Percentiles rank a stretch among this genome's conserved stretches.
These are phyloP conservation scores for Triplophysa dalaica DNA, from an alignment of 2,113 vertebrate genomes.

Conservation along the genomic window DNA sequence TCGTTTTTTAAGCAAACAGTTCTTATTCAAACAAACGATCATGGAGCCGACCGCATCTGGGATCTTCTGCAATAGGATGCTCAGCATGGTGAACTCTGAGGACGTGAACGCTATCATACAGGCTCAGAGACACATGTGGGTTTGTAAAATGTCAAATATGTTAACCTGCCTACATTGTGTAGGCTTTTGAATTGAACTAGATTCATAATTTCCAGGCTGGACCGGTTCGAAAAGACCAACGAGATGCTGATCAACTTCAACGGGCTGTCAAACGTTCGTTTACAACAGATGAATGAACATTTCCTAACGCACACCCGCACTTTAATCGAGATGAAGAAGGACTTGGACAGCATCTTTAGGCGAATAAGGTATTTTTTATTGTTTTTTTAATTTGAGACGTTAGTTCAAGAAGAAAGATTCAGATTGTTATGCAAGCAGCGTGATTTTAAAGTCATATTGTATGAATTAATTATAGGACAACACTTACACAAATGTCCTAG, in stretches of 20 bases:
- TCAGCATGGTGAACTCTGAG: constrained; percentile 96
- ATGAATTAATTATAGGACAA: too few relatives aligned
- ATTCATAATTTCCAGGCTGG: constrained; percentile 77
- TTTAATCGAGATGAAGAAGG: constrained; percentile 94
- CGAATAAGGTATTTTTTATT: constrained; percentile 81
- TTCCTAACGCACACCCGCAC: constrained; percentile 90
- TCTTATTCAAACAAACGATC: constrained; percentile 28
- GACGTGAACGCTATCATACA: constrained; percentile 96
- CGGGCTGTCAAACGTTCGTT: constrained; percentile 84
- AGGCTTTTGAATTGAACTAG: background rate
- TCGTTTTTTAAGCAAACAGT: too few relatives aligned
- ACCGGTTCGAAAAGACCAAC: constrained; percentile 98
- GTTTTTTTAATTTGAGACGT: background rate
- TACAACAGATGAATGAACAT: constrained; percentile 94
- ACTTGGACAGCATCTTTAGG: constrained; percentile 93
- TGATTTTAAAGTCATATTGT: too few relatives aligned
- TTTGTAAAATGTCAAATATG: constrained; percentile 1
- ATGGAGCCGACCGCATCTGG: constrained; percentile 88
- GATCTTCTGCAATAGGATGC: constrained; percentile 89
- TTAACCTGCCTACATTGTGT: background rate
- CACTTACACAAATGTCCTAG: background rate
- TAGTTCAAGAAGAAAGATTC: background rate
- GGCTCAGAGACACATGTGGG: constrained; percentile 98
- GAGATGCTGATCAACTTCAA: constrained; percentile 99
- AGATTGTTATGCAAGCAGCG: background rate